Conservation (phyloP, 2,888 invertebrate species). For the Lumbricus terrestris region DNA sequence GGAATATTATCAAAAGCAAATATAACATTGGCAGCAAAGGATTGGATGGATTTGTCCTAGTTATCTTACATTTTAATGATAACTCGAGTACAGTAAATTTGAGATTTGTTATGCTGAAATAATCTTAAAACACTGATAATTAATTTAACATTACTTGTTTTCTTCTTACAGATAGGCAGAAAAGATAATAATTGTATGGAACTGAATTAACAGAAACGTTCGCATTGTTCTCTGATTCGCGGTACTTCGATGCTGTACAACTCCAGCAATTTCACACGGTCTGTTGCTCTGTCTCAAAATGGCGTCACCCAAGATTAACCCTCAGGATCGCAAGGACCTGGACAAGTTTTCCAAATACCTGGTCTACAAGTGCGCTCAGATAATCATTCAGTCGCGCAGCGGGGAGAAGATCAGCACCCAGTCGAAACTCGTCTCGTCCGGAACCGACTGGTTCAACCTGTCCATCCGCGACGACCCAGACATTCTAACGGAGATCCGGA, state of each 20-base stretch:
- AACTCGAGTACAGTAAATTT: no score
- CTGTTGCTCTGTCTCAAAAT: slow-evolving; percentile 20
- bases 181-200: neutral
- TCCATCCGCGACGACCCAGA: slow-evolving; percentile 82
- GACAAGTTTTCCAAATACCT: slow-evolving; percentile 87
- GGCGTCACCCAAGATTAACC: slow-evolving; percentile 43
- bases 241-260: no score
- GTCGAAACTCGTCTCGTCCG: slow-evolving; percentile 75
- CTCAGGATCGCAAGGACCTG: slow-evolving; percentile 69
- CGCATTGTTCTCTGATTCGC: neutral
- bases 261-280: neutral
- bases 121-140: neutral
- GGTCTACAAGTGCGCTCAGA: slow-evolving; percentile 82
- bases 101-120: neutral
- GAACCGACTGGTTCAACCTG: slow-evolving; percentile 87
- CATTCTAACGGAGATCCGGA: slow-evolving; percentile 77
- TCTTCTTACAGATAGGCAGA: neutral
- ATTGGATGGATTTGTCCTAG: no score
- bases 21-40: no score
- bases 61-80: no score
- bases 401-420: slow-evolving; percentile 81
- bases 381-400: slow-evolving; percentile 86
- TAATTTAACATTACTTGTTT: neutral
- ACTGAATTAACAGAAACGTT: neutral
- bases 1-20: no score